These are phyloP conservation scores for Adelosebastes latens DNA, from an alignment of 2,797 vertebrate species.

Conservation along the genomic window DNA sequence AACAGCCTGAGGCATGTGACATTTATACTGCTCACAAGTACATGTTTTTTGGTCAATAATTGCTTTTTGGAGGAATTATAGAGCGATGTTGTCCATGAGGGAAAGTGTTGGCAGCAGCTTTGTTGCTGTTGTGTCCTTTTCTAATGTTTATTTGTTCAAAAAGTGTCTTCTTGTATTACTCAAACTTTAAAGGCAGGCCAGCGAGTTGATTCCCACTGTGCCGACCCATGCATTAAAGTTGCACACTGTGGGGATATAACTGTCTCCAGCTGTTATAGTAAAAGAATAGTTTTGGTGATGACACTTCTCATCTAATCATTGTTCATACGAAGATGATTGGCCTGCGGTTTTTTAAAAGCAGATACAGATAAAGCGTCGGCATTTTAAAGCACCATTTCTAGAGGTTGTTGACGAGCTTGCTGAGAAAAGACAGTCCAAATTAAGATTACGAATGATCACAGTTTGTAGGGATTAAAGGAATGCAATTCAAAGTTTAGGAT, in stretches of 20 bases:
- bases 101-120: not conserved
- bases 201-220: not conserved
- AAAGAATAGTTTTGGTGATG: not conserved
- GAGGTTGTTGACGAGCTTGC: not conserved
- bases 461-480: not conserved
- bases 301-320: constrained; percentile 27
- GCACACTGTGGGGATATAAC: not conserved
- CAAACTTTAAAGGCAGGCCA: not conserved
- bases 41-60: constrained; percentile 39
- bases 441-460: not conserved
- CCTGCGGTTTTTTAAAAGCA: constrained; percentile 9
- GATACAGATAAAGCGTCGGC: not conserved
- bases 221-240: not conserved
- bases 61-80: constrained; percentile 22
- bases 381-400: constrained; percentile 1
- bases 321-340: constrained; percentile 1
- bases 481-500: not conserved
- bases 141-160: not conserved
- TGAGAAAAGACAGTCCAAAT: not conserved
- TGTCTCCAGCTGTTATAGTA: constrained; percentile 12
- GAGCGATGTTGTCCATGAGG: constrained; percentile 6
- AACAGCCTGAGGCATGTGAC: constrained; percentile 48
- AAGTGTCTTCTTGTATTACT: not conserved
- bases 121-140: not conserved
- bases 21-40: constrained; percentile 40